Evolutionary conservation across 2,797 vertebrate species (phyloP).

Genomic region (Luscinia luscinia): DNA sequence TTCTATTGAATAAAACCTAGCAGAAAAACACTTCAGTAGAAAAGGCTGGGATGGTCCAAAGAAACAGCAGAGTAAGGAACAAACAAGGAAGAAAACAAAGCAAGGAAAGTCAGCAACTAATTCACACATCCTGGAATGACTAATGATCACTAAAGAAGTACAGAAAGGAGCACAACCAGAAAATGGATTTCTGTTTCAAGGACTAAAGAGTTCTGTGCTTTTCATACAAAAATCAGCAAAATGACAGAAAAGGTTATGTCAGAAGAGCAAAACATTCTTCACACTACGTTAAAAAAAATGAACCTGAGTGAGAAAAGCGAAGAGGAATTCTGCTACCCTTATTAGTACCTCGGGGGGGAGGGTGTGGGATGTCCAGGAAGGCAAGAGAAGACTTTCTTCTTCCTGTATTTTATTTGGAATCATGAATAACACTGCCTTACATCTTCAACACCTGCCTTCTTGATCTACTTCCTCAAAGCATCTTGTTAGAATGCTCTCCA

Average conservation of each 20-base stretch:
- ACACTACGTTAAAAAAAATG: neutral
- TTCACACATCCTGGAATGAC: neutral
- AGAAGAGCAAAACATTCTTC: neutral
- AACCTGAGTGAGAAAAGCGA: neutral
- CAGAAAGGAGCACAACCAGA: neutral
- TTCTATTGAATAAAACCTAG: slow-evolving; percentile 16
- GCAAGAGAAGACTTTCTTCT: neutral
- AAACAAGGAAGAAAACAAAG: slow-evolving; percentile 19
- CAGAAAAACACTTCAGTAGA: slow-evolving; percentile 35
- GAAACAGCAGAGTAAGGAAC: neutral
- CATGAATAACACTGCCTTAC: neutral
- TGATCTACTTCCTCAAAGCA: neutral
- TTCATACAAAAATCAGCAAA: neutral
- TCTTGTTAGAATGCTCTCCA: neutral
- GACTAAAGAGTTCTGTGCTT: neutral
- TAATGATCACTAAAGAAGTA: neutral
- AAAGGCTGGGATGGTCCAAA: neutral
- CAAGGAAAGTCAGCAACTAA: neutral
- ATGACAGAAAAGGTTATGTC: neutral
- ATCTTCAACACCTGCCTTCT: neutral
- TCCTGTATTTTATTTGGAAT: neutral
- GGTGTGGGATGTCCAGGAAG: neutral
- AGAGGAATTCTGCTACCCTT: neutral
- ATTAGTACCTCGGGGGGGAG: neutral
- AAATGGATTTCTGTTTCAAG: neutral